Conservation (phyloP, 2,797 vertebrate genomes). For the Vireo griseus region DNA sequence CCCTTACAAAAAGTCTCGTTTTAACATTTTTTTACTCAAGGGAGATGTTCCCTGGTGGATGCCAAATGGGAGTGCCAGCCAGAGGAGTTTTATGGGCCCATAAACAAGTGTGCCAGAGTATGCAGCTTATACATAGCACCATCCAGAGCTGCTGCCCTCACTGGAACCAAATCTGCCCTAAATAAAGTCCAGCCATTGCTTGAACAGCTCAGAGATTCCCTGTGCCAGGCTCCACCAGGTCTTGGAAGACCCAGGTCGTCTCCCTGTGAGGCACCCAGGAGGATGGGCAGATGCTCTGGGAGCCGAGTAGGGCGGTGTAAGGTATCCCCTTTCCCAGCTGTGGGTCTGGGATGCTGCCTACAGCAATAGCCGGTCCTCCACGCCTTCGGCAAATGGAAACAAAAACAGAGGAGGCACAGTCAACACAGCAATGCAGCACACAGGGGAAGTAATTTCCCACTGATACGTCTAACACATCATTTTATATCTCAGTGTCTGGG, state of each 20-base stretch:
- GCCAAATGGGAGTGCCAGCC: neutral
- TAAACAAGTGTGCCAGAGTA: neutral
- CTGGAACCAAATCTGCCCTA: neutral
- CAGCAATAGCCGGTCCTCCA: neutral
- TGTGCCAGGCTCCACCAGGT: neutral
- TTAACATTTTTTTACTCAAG: neutral
- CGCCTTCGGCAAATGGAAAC: neutral
- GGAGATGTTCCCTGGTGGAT: neutral
- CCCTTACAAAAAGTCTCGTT: neutral
- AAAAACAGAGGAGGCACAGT: neutral
- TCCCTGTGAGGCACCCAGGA: neutral
- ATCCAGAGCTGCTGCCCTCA: neutral
- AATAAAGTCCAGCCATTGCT: neutral
- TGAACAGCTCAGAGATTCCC: neutral
- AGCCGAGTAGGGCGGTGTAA: neutral
- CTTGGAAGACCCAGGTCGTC: neutral
- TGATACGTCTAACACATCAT: constrained; percentile 49
- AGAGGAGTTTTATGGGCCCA: neutral
- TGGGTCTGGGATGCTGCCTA: constrained; percentile 19
- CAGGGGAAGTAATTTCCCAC: constrained; percentile 7
- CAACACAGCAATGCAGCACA: neutral
- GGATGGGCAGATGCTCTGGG: neutral
- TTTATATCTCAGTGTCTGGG: neutral
- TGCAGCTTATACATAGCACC: neutral
- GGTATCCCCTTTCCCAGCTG: neutral